phyloP scores from a whole-genome alignment of 1,140 invertebrate species.

The Drosophila persimilis region DNA sequence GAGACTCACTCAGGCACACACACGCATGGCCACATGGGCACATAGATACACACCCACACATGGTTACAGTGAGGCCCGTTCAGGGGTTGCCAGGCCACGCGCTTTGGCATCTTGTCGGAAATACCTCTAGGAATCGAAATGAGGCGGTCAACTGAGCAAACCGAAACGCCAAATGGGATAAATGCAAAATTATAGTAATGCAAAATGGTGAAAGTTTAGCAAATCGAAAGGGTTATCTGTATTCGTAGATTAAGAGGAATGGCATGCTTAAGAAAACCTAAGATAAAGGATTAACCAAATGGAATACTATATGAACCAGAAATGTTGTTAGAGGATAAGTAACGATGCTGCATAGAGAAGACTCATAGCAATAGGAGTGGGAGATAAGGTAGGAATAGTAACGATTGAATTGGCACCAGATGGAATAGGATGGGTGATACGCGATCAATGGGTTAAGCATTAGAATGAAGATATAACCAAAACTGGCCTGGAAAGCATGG shows the following conservation, averaged over 20 bases:
- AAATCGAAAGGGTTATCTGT: not conserved
- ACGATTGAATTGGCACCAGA: too few species aligned
- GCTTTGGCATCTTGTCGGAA: constrained; percentile 37
- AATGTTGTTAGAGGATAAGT: too few species aligned
- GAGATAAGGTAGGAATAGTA: too few species aligned
- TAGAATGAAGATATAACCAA: too few species aligned
- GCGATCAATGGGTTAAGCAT: too few species aligned
- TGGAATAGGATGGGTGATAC: too few species aligned
- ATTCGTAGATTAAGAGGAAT: not conserved
- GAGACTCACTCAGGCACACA: constrained; percentile 37
- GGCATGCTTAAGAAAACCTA: not conserved
- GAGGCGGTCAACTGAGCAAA: constrained; percentile 53
- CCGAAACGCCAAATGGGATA: constrained; percentile 2
- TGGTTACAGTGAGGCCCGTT: constrained; percentile 18
- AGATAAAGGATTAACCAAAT: not conserved
- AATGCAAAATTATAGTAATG: constrained; percentile 17
- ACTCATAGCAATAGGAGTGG: too few species aligned
- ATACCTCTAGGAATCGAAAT: constrained; percentile 31
- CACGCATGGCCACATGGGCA: not conserved
- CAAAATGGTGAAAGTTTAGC: not conserved
- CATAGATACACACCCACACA: constrained; percentile 16
- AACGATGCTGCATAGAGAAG: too few species aligned
- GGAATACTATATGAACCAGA: too few species aligned
- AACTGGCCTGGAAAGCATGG: too few species aligned
- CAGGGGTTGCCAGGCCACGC: constrained; percentile 66